Evolutionary conservation across 2,888 invertebrate species (phyloP).

Genomic region (Drosophila dives): DNA sequence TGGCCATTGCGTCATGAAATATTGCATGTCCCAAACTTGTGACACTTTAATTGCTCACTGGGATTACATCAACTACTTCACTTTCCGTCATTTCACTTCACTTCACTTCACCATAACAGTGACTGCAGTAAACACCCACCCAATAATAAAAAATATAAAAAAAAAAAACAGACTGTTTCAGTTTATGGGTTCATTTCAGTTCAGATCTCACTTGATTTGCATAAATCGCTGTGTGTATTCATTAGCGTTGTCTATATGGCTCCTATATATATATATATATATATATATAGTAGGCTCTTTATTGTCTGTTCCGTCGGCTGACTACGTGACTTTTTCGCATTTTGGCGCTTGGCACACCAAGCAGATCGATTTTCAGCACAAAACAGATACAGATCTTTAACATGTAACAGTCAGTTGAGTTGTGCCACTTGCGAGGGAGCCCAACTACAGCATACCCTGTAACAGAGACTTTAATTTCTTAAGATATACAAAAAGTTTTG

Average conservation of each 20-base stretch:
- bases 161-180: neutral
- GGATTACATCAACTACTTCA: constrained; percentile 44
- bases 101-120: neutral
- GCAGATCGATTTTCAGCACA: constrained; percentile 69
- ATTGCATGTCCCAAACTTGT: constrained; percentile 80
- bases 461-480: neutral
- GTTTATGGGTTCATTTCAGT: constrained; percentile 14
- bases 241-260: constrained; percentile 75
- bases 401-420: constrained; percentile 14
- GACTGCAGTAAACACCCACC: constrained; percentile 51
- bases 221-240: constrained; percentile 54
- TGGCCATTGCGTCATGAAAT: constrained; percentile 78
- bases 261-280: constrained; percentile 31
- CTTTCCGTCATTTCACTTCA: neutral
- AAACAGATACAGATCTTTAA: constrained; percentile 55
- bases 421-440: too few relatives aligned
- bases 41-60: constrained; percentile 81
- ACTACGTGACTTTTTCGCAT: constrained; percentile 74
- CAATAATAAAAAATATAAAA: neutral
- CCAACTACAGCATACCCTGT: neutral
- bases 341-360: constrained; percentile 51
- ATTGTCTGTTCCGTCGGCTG: constrained; percentile 62
- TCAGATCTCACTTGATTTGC: constrained; percentile 27
- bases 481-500: neutral
- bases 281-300: constrained; percentile 28